Base-by-base conservation (phyloP, 2,888 invertebrate genomes). In the Amphipoea lucens region DNA sequence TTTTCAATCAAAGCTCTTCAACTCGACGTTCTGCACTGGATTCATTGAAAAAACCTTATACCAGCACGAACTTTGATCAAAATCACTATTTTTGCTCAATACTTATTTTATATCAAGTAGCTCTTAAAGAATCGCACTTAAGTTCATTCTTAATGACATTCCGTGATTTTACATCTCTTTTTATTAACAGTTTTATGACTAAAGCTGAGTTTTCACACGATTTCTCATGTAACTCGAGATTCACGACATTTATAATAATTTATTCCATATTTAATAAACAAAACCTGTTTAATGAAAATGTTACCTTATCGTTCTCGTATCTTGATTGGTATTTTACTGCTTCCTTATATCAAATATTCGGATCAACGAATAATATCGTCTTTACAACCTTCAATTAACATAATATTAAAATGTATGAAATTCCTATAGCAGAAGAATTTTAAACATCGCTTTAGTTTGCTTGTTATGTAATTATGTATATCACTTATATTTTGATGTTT, bases 261-360 rank as follows among this genome's bases (percentile, higher is more conserved):
- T 79, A 88, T 88, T 86, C 86, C 70, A 81, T 74, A 78, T 76
- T 71, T 76, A 76, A 83, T 72, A 71, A 75, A 83, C 74, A 88
- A 60, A 88, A 88, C 88, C 79, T 48, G 87, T 87, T 86, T 79
- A 76, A 86, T 76, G 70, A 74, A 87, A 86, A 86, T 79, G 69
- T 76, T 73, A 79, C 86, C 76, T 85, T 83, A 86, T 85, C 79
- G 12, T 66, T 76, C 57, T 74, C 29, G 70, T 54, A 79, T 87
- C 75, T 85, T 78, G 88, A 88, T 87, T 83, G 78, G 76, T 88
- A 83, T 83, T 80, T 68, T 65, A 83, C 57, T 68, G 80, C 75
- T 83, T 87, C 86, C 88, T 88, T 83, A 74, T 78, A 86, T 81
- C 78, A 75, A 86, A 76, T 74, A 75, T 69, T 83, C 48, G 78